Evolutionary conservation across 2,888 invertebrate species (phyloP).

Genomic region (Dasypogon diadema): DNA sequence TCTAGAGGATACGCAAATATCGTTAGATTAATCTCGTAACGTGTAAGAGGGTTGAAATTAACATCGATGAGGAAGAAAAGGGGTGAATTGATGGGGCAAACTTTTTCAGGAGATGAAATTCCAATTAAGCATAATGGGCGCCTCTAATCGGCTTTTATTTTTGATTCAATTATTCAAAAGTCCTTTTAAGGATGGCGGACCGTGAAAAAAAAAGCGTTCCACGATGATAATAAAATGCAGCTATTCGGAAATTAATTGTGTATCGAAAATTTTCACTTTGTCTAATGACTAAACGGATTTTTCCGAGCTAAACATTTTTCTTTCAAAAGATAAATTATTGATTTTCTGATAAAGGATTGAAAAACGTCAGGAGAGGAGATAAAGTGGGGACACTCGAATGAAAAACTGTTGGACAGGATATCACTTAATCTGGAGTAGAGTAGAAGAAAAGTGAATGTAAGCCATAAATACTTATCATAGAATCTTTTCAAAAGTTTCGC

Average conservation of each 20-base stretch:
- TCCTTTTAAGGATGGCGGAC: slow-evolving; percentile 25
- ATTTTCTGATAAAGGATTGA: slow-evolving; percentile 14
- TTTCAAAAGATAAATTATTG: not conserved
- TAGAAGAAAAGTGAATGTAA: too few relatives aligned
- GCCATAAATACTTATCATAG: too few relatives aligned
- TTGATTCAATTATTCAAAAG: slow-evolving; percentile 57
- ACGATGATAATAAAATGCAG: slow-evolving; percentile 45
- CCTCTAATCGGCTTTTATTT: slow-evolving; percentile 58
- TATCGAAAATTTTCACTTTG: slow-evolving; percentile 45
- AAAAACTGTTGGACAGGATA: too few relatives aligned
- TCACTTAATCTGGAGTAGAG: too few relatives aligned
- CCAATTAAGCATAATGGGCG: slow-evolving; percentile 57
- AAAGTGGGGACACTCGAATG: too few relatives aligned
- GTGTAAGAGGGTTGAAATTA: slow-evolving; percentile 50
- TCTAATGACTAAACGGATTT: slow-evolving; percentile 43
- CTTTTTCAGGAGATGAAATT: slow-evolving; percentile 54
- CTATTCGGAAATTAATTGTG: slow-evolving; percentile 42
- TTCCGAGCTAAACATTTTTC: not conserved
- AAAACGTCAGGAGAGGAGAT: not conserved
- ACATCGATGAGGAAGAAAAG: slow-evolving; percentile 47
- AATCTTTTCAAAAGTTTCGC: too few relatives aligned
- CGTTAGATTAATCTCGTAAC: slow-evolving; percentile 45
- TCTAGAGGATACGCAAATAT: slow-evolving; percentile 39
- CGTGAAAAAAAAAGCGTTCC: slow-evolving; percentile 5
- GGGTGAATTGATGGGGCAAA: slow-evolving; percentile 47